These are phyloP conservation scores for Siniperca undulata DNA, from an alignment of 2,797 vertebrate species.

Conservation along the genomic window DNA sequence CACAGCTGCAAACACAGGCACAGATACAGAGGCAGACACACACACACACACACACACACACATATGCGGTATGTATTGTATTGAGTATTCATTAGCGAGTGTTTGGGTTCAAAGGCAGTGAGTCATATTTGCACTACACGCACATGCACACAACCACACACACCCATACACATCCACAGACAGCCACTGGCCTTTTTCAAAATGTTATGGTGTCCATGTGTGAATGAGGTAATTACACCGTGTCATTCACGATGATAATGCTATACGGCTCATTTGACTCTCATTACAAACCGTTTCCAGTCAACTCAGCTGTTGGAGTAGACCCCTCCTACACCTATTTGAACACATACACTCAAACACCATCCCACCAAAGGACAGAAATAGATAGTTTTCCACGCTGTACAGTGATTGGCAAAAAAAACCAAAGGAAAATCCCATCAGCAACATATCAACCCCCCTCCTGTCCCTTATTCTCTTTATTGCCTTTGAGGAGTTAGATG, in stretches of 20 bases:
- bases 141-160: constrained; percentile 34
- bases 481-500: constrained; percentile 42
- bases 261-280: constrained; percentile 52
- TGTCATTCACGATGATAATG: constrained; percentile 56
- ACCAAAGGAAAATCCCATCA: constrained; percentile 48
- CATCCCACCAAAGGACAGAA: neutral
- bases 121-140: constrained; percentile 53
- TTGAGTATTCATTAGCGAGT: constrained; percentile 60
- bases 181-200: constrained; percentile 54
- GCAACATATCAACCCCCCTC: constrained; percentile 50
- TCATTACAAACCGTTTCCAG: constrained; percentile 51
- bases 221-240: constrained; percentile 78
- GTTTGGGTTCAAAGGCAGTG: constrained; percentile 69
- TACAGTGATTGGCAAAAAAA: constrained; percentile 15
- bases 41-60: constrained; percentile 32
- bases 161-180: constrained; percentile 19
- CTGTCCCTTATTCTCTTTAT: constrained; percentile 35
- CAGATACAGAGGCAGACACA: constrained; percentile 29
- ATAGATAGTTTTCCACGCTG: constrained; percentile 6
- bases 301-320: constrained; percentile 24
- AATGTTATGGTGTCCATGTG: constrained; percentile 75
- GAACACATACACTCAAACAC: neutral
- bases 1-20: constrained; percentile 46
- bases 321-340: constrained; percentile 3
- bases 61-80: neutral